These are phyloP conservation scores for Scalopus aquaticus DNA, from an alignment of 2,113 vertebrate species.

Conservation along the genomic window DNA sequence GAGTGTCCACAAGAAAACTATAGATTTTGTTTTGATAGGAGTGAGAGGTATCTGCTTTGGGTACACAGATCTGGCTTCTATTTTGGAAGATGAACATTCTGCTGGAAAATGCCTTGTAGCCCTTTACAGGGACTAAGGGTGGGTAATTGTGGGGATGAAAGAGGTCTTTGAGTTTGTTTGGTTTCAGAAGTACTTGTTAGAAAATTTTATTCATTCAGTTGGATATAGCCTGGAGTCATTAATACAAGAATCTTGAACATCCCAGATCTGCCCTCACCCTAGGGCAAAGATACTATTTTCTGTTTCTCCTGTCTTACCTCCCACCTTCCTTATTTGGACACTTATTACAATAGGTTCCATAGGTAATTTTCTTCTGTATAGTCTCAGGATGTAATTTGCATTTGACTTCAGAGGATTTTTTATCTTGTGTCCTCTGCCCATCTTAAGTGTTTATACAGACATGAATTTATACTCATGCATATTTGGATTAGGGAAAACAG, in stretches of 20 bases:
- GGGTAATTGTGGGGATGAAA: not conserved
- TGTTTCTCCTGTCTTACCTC: not conserved
- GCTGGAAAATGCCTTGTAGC: not conserved
- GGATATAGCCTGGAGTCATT: not conserved
- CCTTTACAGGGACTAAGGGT: not conserved
- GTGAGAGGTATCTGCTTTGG: not conserved
- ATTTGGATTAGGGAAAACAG: not conserved
- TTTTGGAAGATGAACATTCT: not conserved
- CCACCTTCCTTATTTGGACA: not conserved
- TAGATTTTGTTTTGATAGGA: not conserved
- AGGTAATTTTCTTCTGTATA: not conserved
- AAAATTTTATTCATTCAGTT: not conserved
- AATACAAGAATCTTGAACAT: not conserved
- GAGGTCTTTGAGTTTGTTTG: not conserved
- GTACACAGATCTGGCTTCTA: not conserved
- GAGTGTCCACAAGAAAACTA: not conserved
- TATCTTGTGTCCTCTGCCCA: not conserved
- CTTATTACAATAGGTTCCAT: not conserved
- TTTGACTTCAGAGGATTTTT: slow-evolving; percentile 7
- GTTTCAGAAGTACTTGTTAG: not conserved
- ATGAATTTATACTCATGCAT: not conserved
- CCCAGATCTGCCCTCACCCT: not conserved
- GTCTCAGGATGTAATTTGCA: not conserved
- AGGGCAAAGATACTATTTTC: not conserved
- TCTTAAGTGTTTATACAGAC: not conserved